Conservation (phyloP, 2,113 vertebrate genomes). For the Morone saxatilis region DNA sequence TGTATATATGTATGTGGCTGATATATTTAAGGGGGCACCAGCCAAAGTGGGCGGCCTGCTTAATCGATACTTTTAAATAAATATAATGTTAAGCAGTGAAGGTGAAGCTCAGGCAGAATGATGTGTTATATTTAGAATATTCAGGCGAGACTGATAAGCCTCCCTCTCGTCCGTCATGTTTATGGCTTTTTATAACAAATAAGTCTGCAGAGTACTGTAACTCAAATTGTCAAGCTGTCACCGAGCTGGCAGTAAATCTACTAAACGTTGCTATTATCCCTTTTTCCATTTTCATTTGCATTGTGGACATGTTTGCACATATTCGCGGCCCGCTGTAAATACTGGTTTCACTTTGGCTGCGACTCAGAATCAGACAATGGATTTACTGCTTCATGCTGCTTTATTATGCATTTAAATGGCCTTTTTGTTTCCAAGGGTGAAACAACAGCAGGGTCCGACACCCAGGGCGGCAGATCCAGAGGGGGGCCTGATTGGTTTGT, state of each 20-base stretch:
- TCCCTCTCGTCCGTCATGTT: background rate
- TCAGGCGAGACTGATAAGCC: background rate
- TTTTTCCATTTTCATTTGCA: slow-evolving; percentile 2
- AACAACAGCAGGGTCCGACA: slow-evolving; percentile 15
- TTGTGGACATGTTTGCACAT: slow-evolving; percentile 19
- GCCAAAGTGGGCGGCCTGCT: background rate
- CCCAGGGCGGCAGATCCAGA: background rate
- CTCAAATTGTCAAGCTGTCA: slow-evolving; percentile 50
- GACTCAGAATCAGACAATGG: background rate
- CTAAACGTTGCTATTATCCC: slow-evolving; percentile 19
- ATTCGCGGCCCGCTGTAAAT: background rate
- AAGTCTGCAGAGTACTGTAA: slow-evolving; percentile 16
- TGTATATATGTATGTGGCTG: background rate
- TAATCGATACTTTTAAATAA: background rate
- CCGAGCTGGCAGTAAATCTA: background rate
- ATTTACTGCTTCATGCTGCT: background rate
- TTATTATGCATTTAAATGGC: slow-evolving; percentile 3
- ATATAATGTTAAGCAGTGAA: background rate
- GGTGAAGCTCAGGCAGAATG: background rate
- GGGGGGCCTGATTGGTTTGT: too few relatives aligned
- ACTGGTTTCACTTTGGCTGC: background rate
- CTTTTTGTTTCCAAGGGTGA: background rate
- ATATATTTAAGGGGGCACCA: background rate
- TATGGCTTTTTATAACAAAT: background rate
- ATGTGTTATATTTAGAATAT: background rate